Percentiles rank a stretch among this genome's conserved stretches.
These are phyloP conservation scores for Rotaria sp. DNA, from an alignment of 2,888 invertebrate genomes.

Conservation along the genomic window DNA sequence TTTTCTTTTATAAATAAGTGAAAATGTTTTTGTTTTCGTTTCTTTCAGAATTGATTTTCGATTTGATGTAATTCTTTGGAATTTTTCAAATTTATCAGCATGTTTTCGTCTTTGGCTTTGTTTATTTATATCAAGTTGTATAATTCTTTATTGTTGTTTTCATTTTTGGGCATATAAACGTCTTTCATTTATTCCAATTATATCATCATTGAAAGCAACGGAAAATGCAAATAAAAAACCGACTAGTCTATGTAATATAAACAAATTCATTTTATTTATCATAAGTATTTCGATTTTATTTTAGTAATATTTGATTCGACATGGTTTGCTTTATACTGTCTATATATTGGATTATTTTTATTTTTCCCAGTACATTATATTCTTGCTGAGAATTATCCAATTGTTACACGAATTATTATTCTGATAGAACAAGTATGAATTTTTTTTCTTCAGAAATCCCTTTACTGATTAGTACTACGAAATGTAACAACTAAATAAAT, in stretches of 20 bases:
- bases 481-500: too few relatives aligned
- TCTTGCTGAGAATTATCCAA: conserved; percentile 58
- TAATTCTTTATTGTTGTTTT: conserved; percentile 31
- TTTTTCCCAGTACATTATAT: conserved; percentile 53
- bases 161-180: conserved; percentile 33
- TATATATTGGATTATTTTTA: conserved; percentile 51
- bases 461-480: too few relatives aligned
- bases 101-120: conserved; percentile 33
- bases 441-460: too few relatives aligned
- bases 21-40: background rate
- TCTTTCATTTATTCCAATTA: background rate
- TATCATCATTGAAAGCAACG: background rate
- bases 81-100: conserved; percentile 28
- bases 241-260: background rate
- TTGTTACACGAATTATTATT: conserved; percentile 60
- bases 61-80: conserved; percentile 37
- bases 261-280: background rate
- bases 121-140: conserved; percentile 24
- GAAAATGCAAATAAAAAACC: background rate
- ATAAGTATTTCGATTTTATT: background rate
- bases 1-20: background rate
- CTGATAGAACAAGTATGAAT: conserved; percentile 60
- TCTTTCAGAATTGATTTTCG: conserved; percentile 32
- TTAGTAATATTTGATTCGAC: conserved; percentile 45
- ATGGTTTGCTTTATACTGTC: conserved; percentile 48